phyloP scores from a whole-genome alignment of 2,888 invertebrate genomes.

The Polyploca ridens region DNA sequence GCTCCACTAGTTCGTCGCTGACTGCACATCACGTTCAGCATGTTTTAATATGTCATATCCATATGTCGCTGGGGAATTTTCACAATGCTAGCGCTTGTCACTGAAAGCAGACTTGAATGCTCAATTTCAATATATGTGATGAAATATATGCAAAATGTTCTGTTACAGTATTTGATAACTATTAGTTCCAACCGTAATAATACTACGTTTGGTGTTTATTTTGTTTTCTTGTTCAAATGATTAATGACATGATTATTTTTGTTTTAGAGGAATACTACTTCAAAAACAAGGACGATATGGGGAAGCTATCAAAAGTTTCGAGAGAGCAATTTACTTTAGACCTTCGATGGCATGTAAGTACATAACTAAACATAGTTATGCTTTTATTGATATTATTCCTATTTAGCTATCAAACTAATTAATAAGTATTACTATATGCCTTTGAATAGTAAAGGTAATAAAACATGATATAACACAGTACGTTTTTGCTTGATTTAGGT shows the following conservation, averaged over 20 bases:
- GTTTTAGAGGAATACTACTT: constrained; percentile 94
- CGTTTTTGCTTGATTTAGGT: too few relatives aligned
- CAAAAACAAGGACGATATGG: constrained; percentile 95
- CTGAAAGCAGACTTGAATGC: constrained; percentile 8
- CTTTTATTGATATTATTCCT: too few relatives aligned
- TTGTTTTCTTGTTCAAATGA: neutral
- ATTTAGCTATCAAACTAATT: too few relatives aligned
- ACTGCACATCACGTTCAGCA: constrained; percentile 12
- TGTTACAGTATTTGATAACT: neutral
- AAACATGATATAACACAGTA: too few relatives aligned
- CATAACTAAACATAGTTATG: neutral
- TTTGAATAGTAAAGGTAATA: too few relatives aligned
- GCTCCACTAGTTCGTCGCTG: constrained; percentile 26
- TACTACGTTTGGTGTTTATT: too few relatives aligned
- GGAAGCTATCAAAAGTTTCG: constrained; percentile 95
- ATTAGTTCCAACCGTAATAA: neutral
- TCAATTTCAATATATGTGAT: constrained; percentile 1
- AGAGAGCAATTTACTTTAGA: constrained; percentile 95
- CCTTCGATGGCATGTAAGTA: constrained; percentile 97
- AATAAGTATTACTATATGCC: too few relatives aligned
- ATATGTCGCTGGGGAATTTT: constrained; percentile 11
- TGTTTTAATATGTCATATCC: constrained; percentile 15
- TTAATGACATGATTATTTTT: constrained; percentile 44
- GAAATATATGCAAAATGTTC: neutral
- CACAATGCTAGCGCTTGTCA: constrained; percentile 9